Evolutionary conservation across 2,888 invertebrate genomes (phyloP), one percentile per base, ranked within the genome.

Genomic region (Sicus ferrugineus): DNA sequence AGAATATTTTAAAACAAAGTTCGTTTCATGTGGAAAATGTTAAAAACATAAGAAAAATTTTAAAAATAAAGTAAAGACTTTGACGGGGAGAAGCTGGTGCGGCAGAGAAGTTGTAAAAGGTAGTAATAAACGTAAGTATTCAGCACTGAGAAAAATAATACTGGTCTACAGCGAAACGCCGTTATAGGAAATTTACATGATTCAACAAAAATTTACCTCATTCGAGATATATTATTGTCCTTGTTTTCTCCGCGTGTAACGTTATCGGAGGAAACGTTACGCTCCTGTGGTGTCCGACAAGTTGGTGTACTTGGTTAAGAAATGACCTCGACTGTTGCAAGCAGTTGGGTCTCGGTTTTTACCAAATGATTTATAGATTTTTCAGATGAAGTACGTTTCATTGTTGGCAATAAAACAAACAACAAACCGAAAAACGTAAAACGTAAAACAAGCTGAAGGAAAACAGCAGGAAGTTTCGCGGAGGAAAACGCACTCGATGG

Each of bases 351-450:
- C 63, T 50, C 28, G 63, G 50, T 48, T 50, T 63, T 63, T 2
- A 28, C 28, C 63, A 48, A n/a, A 67, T 71, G 68, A 71, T 71
- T 71, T 71, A 71, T 68, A 56, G 62, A 66, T 66, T 54, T 66
- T 68, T 61, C 71, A 62, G 65, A 65, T 54, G 68, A 68, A 66
- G 66, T 56, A 65, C 68, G 34, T 48, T 66, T 42, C 42, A 16
- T 66, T 66, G 54, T 42, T 56, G 21, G n/a, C 26, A 66, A 42
- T n/a, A 42, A 56, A 42, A 56, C 5, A 23, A n/a, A 64, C 46
- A 14, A 11, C 9, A 62, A 46, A 67, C 31, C 48, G 9, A 58
- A 58, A n/a, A 14, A 16, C 58, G 30, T 28, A 50, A 6, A 42
- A 42, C 5, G 42, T n/a, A 34, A 34, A 52, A 65, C 2, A 19